These are phyloP conservation scores for Chymomyza amoena DNA, from an alignment of 2,888 invertebrate genomes.

Conservation along the genomic window DNA sequence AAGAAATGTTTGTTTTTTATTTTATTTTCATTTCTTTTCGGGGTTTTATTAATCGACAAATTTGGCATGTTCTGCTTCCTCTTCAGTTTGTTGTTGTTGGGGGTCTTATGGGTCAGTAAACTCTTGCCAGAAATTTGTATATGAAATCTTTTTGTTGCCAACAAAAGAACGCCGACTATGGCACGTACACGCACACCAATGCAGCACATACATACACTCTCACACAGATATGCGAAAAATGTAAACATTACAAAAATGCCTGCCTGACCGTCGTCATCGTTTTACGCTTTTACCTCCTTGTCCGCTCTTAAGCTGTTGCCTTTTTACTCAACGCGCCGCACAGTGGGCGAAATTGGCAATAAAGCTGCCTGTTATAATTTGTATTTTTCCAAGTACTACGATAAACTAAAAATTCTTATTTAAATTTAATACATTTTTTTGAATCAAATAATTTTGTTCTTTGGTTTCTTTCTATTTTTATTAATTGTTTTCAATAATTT, in stretches of 20 bases:
- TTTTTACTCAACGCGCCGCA: too few relatives aligned
- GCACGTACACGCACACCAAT: slow-evolving; percentile 34
- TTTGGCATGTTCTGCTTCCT: neutral
- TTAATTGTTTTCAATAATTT: too few relatives aligned
- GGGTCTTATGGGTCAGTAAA: slow-evolving; percentile 63
- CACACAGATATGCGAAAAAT: slow-evolving; percentile 52
- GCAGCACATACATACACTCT: too few relatives aligned
- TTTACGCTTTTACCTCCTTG: neutral
- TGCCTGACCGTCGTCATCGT: neutral
- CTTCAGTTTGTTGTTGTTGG: slow-evolving; percentile 12
- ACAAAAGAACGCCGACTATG: slow-evolving; percentile 51
- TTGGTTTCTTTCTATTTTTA: too few relatives aligned
- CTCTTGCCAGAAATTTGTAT: slow-evolving; percentile 51
- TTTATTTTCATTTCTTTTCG: slow-evolving; percentile 36
- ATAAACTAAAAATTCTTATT: too few relatives aligned
- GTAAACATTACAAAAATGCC: slow-evolving; percentile 66
- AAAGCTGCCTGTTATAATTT: too few relatives aligned
- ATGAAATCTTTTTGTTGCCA: slow-evolving; percentile 65
- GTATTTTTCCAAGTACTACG: too few relatives aligned
- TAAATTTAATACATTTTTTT: too few relatives aligned
- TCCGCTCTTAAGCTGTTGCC: neutral
- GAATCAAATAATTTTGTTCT: too few relatives aligned
- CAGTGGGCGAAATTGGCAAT: too few relatives aligned
- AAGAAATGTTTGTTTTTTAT: slow-evolving; percentile 37
- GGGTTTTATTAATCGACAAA: slow-evolving; percentile 6